These are phyloP conservation scores for Aspidapion aeneum DNA, from an alignment of 2,888 invertebrate genomes.

Conservation along the genomic window DNA sequence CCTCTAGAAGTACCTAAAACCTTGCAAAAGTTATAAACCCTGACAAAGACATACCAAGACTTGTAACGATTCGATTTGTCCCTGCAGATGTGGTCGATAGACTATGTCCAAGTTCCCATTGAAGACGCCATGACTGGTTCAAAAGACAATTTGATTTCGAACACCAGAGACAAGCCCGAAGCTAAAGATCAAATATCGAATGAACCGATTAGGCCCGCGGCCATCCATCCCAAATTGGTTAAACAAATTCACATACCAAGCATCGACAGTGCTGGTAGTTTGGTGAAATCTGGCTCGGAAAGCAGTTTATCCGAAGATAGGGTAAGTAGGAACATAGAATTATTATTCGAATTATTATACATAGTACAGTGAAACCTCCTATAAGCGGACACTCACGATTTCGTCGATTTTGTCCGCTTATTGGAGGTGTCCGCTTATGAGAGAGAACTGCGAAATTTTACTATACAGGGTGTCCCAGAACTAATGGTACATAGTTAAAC, in stretches of 20 bases:
- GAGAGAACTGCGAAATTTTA: too few species aligned
- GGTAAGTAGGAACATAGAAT: slow-evolving; percentile 9
- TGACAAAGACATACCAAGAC: too few species aligned
- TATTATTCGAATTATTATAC: too few species aligned
- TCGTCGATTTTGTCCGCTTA: too few species aligned
- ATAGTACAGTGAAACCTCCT: too few species aligned
- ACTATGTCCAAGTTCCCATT: slow-evolving; percentile 83
- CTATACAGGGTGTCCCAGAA: too few species aligned
- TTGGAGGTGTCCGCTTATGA: too few species aligned
- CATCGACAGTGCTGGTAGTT: slow-evolving; percentile 38
- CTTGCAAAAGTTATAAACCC: background rate
- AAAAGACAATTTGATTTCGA: slow-evolving; percentile 23
- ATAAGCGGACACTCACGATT: too few species aligned
- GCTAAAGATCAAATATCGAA: slow-evolving; percentile 32
- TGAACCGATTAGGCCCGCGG: slow-evolving; percentile 33
- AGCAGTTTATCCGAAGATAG: slow-evolving; percentile 79
- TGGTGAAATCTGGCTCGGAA: slow-evolving; percentile 84
- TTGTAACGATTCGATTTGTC: too few species aligned
- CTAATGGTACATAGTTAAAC: too few species aligned
- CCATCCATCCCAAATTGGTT: slow-evolving; percentile 53
- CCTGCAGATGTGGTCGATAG: slow-evolving; percentile 92
- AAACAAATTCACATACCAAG: slow-evolving; percentile 76
- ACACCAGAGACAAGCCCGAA: slow-evolving; percentile 31
- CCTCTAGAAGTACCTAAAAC: background rate
- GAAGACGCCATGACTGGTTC: slow-evolving; percentile 46